Percentiles rank a stretch among this genome's conserved stretches.
These are phyloP conservation scores for Mesochorus sp. DNA, from an alignment of 2,888 invertebrate species.

Conservation along the genomic window DNA sequence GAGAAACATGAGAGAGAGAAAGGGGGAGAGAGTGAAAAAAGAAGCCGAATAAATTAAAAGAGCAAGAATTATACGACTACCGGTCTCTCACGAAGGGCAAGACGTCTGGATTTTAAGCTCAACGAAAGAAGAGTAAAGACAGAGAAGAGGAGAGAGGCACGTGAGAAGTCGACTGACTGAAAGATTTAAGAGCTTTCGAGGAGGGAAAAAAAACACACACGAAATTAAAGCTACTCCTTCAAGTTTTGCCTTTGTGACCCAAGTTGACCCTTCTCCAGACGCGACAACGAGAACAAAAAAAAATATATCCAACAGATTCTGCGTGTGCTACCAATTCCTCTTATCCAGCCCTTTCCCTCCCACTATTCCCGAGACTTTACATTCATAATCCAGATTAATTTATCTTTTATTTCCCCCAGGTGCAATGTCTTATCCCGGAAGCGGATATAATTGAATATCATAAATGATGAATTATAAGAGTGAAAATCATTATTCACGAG, in stretches of 20 bases:
- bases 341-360: slow-evolving; percentile 19
- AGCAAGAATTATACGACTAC: slow-evolving; percentile 52
- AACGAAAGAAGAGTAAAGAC: background rate
- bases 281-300: background rate
- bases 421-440: background rate
- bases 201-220: slow-evolving; percentile 35
- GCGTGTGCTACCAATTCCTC: slow-evolving; percentile 3
- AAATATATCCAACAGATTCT: slow-evolving; percentile 8
- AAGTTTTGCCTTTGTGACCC: slow-evolving; percentile 10
- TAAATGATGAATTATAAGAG: background rate
- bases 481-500: background rate
- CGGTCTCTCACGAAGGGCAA: background rate
- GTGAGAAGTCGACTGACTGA: slow-evolving; percentile 14
- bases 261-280: slow-evolving; percentile 32
- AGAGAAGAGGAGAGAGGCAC: background rate
- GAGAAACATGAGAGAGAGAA: slow-evolving; percentile 14
- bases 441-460: slow-evolving; percentile 10
- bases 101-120: slow-evolving; percentile 2
- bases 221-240: slow-evolving; percentile 29
- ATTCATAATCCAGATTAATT: slow-evolving; percentile 26
- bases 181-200: slow-evolving; percentile 45
- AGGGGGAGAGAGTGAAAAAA: slow-evolving; percentile 10
- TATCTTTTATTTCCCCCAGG: background rate
- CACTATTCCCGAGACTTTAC: background rate
- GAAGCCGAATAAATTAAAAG: slow-evolving; percentile 57